Conservation (phyloP, 2,113 vertebrate genomes). For the Setophaga coronata region DNA sequence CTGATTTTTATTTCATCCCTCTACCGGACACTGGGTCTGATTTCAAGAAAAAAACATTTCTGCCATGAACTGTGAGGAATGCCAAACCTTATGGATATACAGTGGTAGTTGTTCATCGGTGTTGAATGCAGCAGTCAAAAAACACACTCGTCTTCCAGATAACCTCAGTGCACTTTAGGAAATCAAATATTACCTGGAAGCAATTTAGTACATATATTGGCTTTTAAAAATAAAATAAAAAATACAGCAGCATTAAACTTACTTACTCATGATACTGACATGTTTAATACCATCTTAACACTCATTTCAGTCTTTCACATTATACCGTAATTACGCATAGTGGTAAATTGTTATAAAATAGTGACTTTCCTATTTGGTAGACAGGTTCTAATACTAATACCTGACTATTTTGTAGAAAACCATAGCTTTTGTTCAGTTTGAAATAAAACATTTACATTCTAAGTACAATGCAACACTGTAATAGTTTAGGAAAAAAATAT, state of each 20-base stretch:
- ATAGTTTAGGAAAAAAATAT: slow-evolving; percentile 55
- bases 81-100: slow-evolving; percentile 40
- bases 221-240: slow-evolving; percentile 74
- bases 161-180: slow-evolving; percentile 86
- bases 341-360: slow-evolving; percentile 74
- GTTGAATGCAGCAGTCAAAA: slow-evolving; percentile 68
- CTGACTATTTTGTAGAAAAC: slow-evolving; percentile 67
- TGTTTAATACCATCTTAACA: slow-evolving; percentile 76
- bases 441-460: slow-evolving; percentile 69
- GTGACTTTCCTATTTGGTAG: slow-evolving; percentile 76
- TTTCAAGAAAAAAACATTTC: slow-evolving; percentile 17
- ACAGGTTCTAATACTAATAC: slow-evolving; percentile 69
- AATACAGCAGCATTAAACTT: slow-evolving; percentile 86
- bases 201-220: slow-evolving; percentile 86
- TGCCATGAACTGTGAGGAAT: slow-evolving; percentile 64
- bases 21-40: slow-evolving; percentile 28
- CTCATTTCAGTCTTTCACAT: slow-evolving; percentile 79
- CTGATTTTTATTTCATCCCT: slow-evolving; percentile 35
- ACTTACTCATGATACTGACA: slow-evolving; percentile 76
- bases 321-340: slow-evolving; percentile 71
- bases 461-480: slow-evolving; percentile 69
- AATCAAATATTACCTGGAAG: slow-evolving; percentile 85
- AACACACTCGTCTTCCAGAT: slow-evolving; percentile 75
- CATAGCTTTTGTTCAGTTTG: slow-evolving; percentile 64
- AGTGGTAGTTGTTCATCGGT: slow-evolving; percentile 63